Evolutionary conservation across 2,888 invertebrate species (phyloP).

Genomic region (Aleiodes testaceus): DNA sequence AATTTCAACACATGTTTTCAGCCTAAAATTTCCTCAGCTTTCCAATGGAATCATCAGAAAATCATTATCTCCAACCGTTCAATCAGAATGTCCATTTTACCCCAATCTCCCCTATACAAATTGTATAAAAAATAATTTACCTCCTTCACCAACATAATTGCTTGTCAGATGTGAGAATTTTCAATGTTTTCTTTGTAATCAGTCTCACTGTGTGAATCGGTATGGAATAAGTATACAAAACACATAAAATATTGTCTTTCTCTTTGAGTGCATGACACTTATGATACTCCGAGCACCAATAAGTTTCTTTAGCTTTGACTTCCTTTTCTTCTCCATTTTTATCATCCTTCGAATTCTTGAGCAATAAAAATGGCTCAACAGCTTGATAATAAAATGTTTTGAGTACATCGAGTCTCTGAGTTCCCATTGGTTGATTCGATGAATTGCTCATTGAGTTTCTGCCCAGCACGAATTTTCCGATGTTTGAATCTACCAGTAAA

Average conservation of each 20-base stretch:
- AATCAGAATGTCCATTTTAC: no score
- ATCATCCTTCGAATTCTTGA: slow-evolving; percentile 50
- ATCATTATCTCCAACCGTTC: no score
- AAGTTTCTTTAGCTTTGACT: slow-evolving; percentile 77
- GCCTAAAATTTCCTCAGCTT: no score
- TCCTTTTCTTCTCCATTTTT: slow-evolving; percentile 55
- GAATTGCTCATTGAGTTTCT: slow-evolving; percentile 78
- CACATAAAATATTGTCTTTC: slow-evolving; percentile 81
- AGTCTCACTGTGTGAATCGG: slow-evolving; percentile 85
- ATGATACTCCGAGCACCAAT: slow-evolving; percentile 90
- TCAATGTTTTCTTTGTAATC: slow-evolving; percentile 80
- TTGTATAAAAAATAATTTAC: slow-evolving; percentile 1
- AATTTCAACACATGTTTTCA: no score
- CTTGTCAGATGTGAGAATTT: slow-evolving; percentile 79
- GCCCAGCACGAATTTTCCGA: slow-evolving; percentile 82
- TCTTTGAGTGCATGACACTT: slow-evolving; percentile 86
- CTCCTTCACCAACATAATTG: slow-evolving; percentile 79
- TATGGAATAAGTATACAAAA: slow-evolving; percentile 82
- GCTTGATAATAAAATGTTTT: slow-evolving; percentile 84
- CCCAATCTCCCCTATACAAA: no score
- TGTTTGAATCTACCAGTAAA: slow-evolving; percentile 79
- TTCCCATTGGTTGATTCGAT: slow-evolving; percentile 78
- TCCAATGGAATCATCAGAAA: no score
- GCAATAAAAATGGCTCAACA: slow-evolving; percentile 74
- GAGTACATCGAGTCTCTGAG: slow-evolving; percentile 82